A percentile compares a stretch with the other conserved stretches of the same genome.
Conservation (phyloP, 1,140 invertebrate species). For the Meloidogyne exigua region DNA sequence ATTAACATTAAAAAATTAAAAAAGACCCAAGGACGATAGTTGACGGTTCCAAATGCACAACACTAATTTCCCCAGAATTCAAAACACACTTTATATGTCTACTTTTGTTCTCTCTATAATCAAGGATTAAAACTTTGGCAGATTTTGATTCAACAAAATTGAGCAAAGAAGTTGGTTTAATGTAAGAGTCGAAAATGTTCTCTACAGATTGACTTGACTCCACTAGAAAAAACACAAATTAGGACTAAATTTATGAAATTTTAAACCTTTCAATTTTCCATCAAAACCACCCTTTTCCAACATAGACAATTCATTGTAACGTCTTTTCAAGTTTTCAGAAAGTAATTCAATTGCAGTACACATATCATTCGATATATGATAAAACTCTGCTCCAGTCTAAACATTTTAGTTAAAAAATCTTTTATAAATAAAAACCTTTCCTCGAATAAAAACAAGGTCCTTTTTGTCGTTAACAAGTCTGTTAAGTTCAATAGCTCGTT, state of each 20-base stretch:
- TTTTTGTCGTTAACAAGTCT: constrained; percentile 1
- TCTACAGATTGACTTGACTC: not conserved
- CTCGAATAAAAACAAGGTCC: not conserved
- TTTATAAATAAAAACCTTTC: not conserved
- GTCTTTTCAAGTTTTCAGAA: not conserved
- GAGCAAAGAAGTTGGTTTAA: constrained; percentile 1
- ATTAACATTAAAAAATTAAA: not conserved
- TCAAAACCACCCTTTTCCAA: not conserved
- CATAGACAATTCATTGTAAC: not conserved
- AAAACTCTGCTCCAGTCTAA: not conserved
- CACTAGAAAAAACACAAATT: not conserved
- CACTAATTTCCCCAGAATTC: not conserved
- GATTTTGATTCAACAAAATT: not conserved
- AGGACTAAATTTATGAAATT: not conserved
- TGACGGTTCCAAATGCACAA: not conserved
- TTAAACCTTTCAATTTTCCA: not conserved
- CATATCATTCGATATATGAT: not conserved
- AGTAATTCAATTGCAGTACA: not conserved
- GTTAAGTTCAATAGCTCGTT: not conserved
- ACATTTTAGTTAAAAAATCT: not conserved
- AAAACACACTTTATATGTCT: constrained; percentile 2
- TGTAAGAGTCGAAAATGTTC: not conserved
- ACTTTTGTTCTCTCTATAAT: constrained; percentile 18
- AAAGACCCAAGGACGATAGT: constrained; percentile 14
- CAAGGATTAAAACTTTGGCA: constrained; percentile 4